Percentiles rank a stretch among this genome's conserved stretches.
Conservation (phyloP, 2,113 vertebrate species). For the Aspidoscelis tigris region DNA sequence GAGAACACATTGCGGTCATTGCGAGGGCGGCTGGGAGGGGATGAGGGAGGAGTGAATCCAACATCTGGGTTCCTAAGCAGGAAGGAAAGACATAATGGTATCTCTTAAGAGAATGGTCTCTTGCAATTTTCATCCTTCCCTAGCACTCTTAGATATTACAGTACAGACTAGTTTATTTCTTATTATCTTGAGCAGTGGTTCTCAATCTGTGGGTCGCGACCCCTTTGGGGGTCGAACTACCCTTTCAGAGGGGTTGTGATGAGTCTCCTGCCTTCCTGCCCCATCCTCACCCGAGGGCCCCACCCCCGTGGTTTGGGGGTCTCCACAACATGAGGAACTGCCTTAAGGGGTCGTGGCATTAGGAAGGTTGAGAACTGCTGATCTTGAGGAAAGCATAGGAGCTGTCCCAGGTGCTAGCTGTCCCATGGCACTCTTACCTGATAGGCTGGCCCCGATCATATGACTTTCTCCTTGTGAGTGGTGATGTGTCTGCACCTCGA, state of each 20-base stretch:
- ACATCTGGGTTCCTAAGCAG: constrained; percentile 85
- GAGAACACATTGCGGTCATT: constrained; percentile 98
- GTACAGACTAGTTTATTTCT: neutral
- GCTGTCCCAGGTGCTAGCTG: neutral
- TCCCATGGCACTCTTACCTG: constrained; percentile 74
- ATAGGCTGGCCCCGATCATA: constrained; percentile 89
- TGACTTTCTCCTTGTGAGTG: constrained; percentile 91
- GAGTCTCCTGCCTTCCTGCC: no score
- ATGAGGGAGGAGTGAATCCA: constrained; percentile 92
- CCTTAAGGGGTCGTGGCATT: no score
- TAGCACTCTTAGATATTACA: neutral
- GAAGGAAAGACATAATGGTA: constrained; percentile 25
- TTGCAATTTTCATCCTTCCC: neutral
- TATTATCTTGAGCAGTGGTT: no score
- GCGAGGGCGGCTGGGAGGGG: constrained; percentile 91
- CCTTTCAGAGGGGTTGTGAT: no score
- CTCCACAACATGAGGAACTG: no score
- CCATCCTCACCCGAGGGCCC: no score
- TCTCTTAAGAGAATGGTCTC: neutral
- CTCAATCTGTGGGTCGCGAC: no score
- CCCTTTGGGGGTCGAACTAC: no score
- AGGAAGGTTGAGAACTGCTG: no score
- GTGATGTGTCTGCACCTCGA: constrained; percentile 88
- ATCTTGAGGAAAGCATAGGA: no score
- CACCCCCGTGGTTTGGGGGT: no score